Conservation (phyloP, 2,113 vertebrate genomes). For the Fulica atra region DNA sequence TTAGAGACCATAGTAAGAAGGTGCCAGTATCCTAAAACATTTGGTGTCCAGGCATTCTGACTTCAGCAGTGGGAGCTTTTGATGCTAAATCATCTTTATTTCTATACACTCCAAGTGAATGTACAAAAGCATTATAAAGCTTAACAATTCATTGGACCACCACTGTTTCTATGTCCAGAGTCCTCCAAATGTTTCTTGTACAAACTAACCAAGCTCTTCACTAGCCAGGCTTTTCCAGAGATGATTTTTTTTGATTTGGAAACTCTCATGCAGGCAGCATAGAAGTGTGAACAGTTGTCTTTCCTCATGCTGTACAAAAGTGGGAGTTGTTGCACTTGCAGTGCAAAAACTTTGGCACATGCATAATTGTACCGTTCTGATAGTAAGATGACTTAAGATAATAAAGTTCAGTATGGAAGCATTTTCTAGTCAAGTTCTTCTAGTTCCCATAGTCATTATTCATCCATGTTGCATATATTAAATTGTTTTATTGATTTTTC, state of each 20-base stretch:
- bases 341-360: background rate
- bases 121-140: background rate
- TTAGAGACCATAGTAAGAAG: background rate
- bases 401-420: background rate
- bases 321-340: background rate
- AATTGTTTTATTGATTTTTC: background rate
- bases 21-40: background rate
- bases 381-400: slow-evolving; percentile 10
- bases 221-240: background rate
- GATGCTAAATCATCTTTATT: background rate
- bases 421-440: background rate
- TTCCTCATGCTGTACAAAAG: background rate
- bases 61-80: background rate
- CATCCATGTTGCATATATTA: background rate
- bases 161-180: background rate
- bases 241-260: slow-evolving; percentile 33
- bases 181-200: slow-evolving; percentile 5
- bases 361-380: slow-evolving; percentile 22
- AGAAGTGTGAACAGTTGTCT: background rate
- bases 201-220: background rate
- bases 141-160: background rate
- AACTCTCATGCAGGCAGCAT: background rate
- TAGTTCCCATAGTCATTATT: background rate
- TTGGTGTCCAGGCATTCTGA: slow-evolving; percentile 27
- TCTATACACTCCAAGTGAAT: background rate